These are phyloP conservation scores for Megaceryle torquata DNA, from an alignment of 2,113 vertebrate genomes.

Conservation along the genomic window DNA sequence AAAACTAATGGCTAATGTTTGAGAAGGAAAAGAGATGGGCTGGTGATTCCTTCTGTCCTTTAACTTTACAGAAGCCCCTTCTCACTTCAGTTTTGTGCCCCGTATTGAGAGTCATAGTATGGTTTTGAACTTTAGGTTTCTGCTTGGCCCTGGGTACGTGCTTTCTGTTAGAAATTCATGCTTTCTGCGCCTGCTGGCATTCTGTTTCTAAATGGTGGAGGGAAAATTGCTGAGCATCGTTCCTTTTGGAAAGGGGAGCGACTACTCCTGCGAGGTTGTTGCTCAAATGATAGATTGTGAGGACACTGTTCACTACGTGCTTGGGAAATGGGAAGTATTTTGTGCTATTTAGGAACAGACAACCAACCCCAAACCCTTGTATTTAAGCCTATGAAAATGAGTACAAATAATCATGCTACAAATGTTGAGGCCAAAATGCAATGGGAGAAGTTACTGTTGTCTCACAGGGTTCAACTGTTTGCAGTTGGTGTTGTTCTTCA, in stretches of 20 bases:
- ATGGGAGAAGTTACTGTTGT: neutral
- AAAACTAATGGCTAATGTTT: neutral
- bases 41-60: neutral
- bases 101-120: rapidly evolving
- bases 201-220: neutral
- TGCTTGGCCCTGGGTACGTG: rapidly evolving
- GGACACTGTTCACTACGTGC: neutral
- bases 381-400: neutral
- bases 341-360: neutral
- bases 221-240: neutral
- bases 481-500: neutral
- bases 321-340: neutral
- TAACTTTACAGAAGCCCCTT: neutral
- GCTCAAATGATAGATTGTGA: neutral
- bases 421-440: neutral
- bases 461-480: neutral
- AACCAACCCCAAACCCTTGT: neutral
- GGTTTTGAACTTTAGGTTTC: neutral
- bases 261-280: neutral
- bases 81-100: neutral
- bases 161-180: neutral
- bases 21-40: neutral
- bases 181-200: neutral
- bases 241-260: neutral
- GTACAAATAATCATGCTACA: neutral